Evolutionary conservation across 1,140 invertebrate genomes (phyloP).

Genomic region (Uloborus diversus): DNA sequence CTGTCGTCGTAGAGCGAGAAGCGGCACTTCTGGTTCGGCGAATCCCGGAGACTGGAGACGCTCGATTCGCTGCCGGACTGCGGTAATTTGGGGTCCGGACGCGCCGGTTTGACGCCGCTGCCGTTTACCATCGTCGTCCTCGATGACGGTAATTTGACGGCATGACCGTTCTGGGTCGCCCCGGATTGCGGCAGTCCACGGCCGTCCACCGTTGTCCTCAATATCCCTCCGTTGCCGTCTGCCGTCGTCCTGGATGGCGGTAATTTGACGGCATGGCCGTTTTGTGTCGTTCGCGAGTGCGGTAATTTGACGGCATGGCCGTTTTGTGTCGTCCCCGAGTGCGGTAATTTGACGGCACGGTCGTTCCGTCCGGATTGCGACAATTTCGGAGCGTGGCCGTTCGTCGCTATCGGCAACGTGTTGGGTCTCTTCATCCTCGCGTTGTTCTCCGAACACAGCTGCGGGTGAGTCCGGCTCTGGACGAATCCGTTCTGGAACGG

Average conservation of each 20-base stretch:
- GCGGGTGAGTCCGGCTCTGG: conserved; percentile 49
- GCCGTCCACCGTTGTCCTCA: too few relatives aligned
- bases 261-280: background rate
- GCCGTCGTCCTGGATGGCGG: conserved; percentile 1
- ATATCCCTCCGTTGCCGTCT: background rate
- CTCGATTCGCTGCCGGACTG: conserved; percentile 76
- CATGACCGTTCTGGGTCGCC: background rate
- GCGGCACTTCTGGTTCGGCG: too few relatives aligned
- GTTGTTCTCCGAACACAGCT: conserved; percentile 28
- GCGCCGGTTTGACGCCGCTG: conserved; percentile 78
- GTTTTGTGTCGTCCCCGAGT: background rate
- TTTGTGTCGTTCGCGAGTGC: background rate
- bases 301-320: background rate
- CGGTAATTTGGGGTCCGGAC: too few relatives aligned
- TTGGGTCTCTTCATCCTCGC: conserved; percentile 50
- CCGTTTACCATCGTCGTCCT: conserved; percentile 60
- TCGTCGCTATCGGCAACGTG: conserved; percentile 37
- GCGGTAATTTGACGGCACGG: background rate
- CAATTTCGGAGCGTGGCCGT: too few relatives aligned
- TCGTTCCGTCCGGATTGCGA: background rate
- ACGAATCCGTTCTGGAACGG: conserved; percentile 46
- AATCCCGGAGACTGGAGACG: too few relatives aligned
- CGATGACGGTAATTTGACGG: background rate
- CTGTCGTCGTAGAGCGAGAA: conserved; percentile 87
- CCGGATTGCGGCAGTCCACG: too few relatives aligned